Evolutionary conservation across 2,888 invertebrate genomes (phyloP).

Genomic region (Ptilodon capucinus): DNA sequence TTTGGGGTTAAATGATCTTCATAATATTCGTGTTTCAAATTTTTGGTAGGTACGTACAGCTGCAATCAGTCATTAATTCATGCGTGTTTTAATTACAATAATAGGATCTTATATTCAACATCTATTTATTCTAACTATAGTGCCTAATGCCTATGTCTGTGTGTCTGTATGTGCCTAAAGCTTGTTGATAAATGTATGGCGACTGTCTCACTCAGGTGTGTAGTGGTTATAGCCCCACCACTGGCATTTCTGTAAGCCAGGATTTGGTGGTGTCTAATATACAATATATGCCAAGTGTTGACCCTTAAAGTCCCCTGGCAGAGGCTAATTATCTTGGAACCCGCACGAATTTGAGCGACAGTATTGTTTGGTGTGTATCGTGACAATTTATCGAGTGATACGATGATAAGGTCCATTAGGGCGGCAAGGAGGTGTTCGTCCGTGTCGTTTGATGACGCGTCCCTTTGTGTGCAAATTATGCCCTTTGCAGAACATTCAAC

Average conservation of each 20-base stretch:
- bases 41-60: background rate
- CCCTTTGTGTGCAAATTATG: conserved; percentile 46
- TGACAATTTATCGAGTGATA: conserved; percentile 30
- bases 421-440: conserved; percentile 53
- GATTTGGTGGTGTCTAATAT: too few relatives aligned
- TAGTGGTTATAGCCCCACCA: too few relatives aligned
- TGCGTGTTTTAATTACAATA: too few relatives aligned
- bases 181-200: background rate
- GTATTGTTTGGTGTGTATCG: background rate
- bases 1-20: conserved; percentile 1
- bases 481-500: conserved; percentile 20
- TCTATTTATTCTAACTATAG: background rate
- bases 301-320: too few relatives aligned
- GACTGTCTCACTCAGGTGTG: too few relatives aligned
- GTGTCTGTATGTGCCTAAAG: too few relatives aligned
- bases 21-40: background rate
- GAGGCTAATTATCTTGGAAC: too few relatives aligned
- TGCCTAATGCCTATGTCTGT: too few relatives aligned
- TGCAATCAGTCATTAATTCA: background rate
- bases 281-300: too few relatives aligned
- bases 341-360: background rate
- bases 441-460: conserved; percentile 45
- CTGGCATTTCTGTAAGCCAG: too few relatives aligned
- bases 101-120: too few relatives aligned
- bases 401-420: conserved; percentile 24